These are phyloP conservation scores for Orchesellides sinensis DNA, from an alignment of 2,888 invertebrate species.

Conservation along the genomic window DNA sequence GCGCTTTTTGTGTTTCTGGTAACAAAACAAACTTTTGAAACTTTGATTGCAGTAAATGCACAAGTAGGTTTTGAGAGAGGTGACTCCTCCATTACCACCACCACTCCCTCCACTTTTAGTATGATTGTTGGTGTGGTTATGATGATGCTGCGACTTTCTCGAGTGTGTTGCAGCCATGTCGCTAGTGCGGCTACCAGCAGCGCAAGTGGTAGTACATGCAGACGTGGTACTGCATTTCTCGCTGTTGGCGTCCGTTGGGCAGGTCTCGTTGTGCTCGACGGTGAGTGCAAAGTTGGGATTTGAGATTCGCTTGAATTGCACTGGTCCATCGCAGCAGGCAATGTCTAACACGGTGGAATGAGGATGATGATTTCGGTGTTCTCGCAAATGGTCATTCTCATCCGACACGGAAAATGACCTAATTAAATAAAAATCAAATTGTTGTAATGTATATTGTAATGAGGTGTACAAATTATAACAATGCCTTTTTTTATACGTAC, in stretches of 20 bases:
- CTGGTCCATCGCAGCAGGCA: conserved; percentile 95
- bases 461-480: no score
- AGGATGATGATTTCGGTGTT: conserved; percentile 42
- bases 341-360: conserved; percentile 85
- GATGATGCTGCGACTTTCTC: no score
- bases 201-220: background rate
- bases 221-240: background rate
- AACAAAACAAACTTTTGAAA: conserved; percentile 91
- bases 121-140: no score
- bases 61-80: conserved; percentile 79
- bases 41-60: conserved; percentile 88
- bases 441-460: no score
- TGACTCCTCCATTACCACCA: background rate
- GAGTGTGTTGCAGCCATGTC: background rate
- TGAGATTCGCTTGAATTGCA: conserved; percentile 89
- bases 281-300: conserved; percentile 86
- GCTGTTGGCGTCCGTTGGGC: background rate
- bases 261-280: conserved; percentile 74
- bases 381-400: no score
- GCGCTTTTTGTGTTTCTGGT: conserved; percentile 86
- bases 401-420: no score
- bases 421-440: no score
- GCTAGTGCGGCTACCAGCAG: background rate
- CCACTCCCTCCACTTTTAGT: no score
- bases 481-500: no score